Base-by-base conservation (phyloP, 37 sponge, comb jelly and placozoan species). In the Beroe ovata region DNA sequence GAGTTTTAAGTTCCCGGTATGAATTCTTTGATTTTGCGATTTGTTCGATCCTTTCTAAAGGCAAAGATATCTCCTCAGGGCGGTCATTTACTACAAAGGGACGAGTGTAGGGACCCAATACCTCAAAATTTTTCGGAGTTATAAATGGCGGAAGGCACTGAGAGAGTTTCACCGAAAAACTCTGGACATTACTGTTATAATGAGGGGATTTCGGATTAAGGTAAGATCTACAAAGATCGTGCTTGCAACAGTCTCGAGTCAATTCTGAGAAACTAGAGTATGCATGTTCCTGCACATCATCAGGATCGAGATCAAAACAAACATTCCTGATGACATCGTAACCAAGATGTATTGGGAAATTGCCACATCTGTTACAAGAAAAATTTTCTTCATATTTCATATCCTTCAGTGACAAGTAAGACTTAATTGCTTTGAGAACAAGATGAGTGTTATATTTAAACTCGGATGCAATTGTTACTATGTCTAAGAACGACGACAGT, bases 261-360 rank as follows among this genome's bases (percentile, higher is more conserved):
- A 77, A 11, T n/a, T 20, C 84, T 23, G n/a, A 16, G 28, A 39
- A 77, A 19, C 84, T 77, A n/a, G n/a, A 20, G 47, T 77, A 77
- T 0, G 18, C 0, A 23, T 77, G 54, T 20, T 39, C 26, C 26
- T 4, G 25, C 8, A 77, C 3, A 6, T 39, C 41, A 23, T 36
- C 21, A 23, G 84, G 42, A 11, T 77, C 28, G 8, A 77, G 1
- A 77, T 77, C 84, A 41, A 77, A 77, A 77, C 84, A 77, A 20
- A 42, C 23, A 23, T 36, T 77, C 54, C 84, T 77, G 20, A 77
- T 42, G 8, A 42, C 54, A 41, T 77, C 84, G 54, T 77, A 77
- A 11, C 23, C 18, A 11, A 77, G 38, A 77, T 42, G 47, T 0
- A 42, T 21, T 40, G 84, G 84, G 21, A n/a, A 40, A 77, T 77